Percentiles rank a stretch among this genome's conserved stretches.
Evolutionary conservation across 2,797 vertebrate species (phyloP).

Genomic region (Channa striata): DNA sequence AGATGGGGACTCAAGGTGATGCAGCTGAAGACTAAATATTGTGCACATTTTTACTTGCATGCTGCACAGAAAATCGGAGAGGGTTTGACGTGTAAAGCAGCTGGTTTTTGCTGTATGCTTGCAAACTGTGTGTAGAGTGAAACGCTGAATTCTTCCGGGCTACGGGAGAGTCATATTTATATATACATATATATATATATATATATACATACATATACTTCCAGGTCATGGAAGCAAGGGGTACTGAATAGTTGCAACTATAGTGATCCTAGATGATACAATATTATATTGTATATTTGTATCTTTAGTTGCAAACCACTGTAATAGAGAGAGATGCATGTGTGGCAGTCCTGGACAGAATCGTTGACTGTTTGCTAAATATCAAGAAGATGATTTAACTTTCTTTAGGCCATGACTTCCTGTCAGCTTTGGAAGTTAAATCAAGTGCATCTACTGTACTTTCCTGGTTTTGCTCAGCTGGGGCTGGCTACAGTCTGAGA

Average conservation of each 20-base stretch:
- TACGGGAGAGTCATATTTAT: constrained; percentile 70
- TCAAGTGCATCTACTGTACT: constrained; percentile 29
- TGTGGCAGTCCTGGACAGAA: constrained; percentile 57
- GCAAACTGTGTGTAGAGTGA: constrained; percentile 77
- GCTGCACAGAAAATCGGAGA: constrained; percentile 80
- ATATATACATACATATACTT: constrained; percentile 64
- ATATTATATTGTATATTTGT: constrained; percentile 68
- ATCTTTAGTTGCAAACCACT: constrained; percentile 65
- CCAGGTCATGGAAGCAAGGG: constrained; percentile 69
- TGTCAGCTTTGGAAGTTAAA: constrained; percentile 13
- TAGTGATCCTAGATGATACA: constrained; percentile 67
- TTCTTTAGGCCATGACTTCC: neutral
- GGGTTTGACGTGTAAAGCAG: constrained; percentile 69
- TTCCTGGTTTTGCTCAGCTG: constrained; percentile 8
- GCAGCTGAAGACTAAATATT: constrained; percentile 68
- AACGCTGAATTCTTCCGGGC: constrained; percentile 73
- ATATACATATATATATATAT: constrained; percentile 50
- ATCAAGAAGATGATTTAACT: constrained; percentile 47
- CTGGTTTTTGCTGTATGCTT: constrained; percentile 73
- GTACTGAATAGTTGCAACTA: constrained; percentile 68
- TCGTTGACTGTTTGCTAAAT: constrained; percentile 37
- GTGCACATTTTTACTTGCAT: constrained; percentile 86
- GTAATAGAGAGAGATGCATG: constrained; percentile 64
- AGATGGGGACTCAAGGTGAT: constrained; percentile 43
- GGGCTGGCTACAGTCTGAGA: constrained; percentile 16